These are phyloP conservation scores for Mionectes macconnelli DNA, from an alignment of 2,113 vertebrate genomes.

Conservation along the genomic window DNA sequence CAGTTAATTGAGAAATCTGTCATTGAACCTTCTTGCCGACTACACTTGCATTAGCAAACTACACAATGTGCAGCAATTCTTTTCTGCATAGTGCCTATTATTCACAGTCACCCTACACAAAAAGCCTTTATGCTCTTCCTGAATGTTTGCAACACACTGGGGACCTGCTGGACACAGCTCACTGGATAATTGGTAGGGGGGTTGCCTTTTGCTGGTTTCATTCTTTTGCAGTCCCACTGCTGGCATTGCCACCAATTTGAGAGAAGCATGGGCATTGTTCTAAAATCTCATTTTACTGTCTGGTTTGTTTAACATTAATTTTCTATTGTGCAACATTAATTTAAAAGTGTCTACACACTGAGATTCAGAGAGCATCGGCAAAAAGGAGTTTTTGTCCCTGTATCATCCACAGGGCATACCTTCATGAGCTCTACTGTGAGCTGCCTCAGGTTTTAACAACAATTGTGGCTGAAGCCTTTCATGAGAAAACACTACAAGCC, in stretches of 20 bases:
- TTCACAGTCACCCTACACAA: slow-evolving; percentile 1
- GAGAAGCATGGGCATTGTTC: background rate
- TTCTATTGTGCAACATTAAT: background rate
- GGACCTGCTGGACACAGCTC: background rate
- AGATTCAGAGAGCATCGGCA: background rate
- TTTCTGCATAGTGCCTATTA: background rate
- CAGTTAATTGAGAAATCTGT: background rate
- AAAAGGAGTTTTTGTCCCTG: background rate
- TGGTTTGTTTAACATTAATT: background rate
- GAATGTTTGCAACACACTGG: background rate
- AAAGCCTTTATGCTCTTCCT: slow-evolving; percentile 9
- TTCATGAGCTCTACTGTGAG: background rate
- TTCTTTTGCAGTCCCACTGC: background rate
- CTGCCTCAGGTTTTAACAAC: background rate
- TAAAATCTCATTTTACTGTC: background rate
- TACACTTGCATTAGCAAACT: background rate
- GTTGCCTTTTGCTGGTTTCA: background rate
- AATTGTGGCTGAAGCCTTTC: background rate
- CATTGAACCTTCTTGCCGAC: background rate
- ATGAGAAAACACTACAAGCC: background rate
- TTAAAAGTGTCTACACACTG: background rate
- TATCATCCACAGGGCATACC: background rate
- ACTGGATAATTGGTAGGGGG: background rate
- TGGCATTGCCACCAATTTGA: background rate
- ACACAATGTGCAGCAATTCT: background rate